Percentiles rank a stretch among this genome's conserved stretches.
Conservation (phyloP, 2,113 vertebrate species). For the Pheucticus melanocephalus region DNA sequence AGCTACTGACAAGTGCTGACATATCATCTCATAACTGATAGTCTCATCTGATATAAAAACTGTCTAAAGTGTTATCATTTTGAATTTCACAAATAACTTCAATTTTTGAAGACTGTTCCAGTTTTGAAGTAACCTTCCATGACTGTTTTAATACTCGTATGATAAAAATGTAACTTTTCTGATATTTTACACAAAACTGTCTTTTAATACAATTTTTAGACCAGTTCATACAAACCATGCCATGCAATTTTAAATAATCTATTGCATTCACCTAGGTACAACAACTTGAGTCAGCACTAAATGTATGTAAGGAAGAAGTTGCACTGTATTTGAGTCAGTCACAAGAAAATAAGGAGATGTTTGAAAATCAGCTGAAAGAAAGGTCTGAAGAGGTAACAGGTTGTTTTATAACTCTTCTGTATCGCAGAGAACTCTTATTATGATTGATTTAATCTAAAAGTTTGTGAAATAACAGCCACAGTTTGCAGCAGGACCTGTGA, state of each 20-base stretch:
- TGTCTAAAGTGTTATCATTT: not conserved
- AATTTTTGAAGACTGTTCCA: not conserved
- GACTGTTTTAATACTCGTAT: not conserved
- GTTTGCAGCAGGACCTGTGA: not conserved
- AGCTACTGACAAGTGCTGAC: not conserved
- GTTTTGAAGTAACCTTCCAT: not conserved
- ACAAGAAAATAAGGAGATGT: conserved; percentile 78
- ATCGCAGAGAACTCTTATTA: not conserved
- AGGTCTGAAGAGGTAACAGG: conserved; percentile 82
- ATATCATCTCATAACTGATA: not conserved
- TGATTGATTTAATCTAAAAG: not conserved
- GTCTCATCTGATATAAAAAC: not conserved
- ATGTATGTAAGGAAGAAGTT: conserved; percentile 82
- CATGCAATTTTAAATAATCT: not conserved
- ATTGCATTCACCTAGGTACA: conserved; percentile 73
- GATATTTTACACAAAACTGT: not conserved
- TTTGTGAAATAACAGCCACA: not conserved
- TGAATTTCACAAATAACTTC: not conserved
- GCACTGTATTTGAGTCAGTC: conserved; percentile 77
- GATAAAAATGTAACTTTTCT: not conserved
- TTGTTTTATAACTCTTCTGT: not conserved
- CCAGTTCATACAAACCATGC: not conserved
- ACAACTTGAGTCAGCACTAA: conserved; percentile 82
- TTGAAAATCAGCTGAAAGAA: conserved; percentile 79
- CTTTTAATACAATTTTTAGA: not conserved